Conservation (phyloP, 2,797 vertebrate genomes). For the Molossus molossus region DNA sequence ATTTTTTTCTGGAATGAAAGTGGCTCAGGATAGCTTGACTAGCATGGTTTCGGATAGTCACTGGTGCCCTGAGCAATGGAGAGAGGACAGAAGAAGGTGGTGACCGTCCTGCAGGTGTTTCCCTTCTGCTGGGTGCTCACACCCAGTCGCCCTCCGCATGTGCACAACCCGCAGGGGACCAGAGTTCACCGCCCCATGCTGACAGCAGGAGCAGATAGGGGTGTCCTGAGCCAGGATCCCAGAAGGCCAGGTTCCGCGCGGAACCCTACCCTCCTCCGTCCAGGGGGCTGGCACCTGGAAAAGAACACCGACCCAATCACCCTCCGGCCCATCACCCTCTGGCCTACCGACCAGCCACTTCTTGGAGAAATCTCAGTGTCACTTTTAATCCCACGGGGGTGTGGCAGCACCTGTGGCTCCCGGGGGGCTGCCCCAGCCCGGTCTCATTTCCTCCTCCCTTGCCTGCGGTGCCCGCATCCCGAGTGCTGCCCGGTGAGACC, state of each 20-base stretch:
- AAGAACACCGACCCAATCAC: neutral
- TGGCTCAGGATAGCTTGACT: neutral
- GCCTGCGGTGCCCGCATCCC: neutral
- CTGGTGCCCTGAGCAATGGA: neutral
- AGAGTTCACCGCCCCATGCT: rapidly evolving
- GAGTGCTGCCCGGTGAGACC: neutral
- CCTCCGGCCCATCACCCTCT: neutral
- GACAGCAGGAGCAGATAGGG: neutral
- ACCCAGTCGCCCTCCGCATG: neutral
- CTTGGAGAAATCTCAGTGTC: conserved; percentile 61
- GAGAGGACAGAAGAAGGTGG: neutral
- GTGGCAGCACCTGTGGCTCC: conserved; percentile 42
- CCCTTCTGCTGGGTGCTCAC: neutral
- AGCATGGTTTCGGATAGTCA: no score
- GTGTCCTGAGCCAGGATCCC: no score
- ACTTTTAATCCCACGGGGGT: neutral
- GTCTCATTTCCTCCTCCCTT: neutral
- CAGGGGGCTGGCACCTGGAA: neutral
- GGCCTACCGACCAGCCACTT: neutral
- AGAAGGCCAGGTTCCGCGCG: neutral
- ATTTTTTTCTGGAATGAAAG: conserved; percentile 2
- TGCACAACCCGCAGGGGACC: conserved; percentile 31
- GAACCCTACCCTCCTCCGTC: neutral
- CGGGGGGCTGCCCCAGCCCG: neutral
- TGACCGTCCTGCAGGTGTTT: neutral